Evolutionary conservation across 1,140 invertebrate species (phyloP).

Genomic region (Cotesia chilonis): DNA sequence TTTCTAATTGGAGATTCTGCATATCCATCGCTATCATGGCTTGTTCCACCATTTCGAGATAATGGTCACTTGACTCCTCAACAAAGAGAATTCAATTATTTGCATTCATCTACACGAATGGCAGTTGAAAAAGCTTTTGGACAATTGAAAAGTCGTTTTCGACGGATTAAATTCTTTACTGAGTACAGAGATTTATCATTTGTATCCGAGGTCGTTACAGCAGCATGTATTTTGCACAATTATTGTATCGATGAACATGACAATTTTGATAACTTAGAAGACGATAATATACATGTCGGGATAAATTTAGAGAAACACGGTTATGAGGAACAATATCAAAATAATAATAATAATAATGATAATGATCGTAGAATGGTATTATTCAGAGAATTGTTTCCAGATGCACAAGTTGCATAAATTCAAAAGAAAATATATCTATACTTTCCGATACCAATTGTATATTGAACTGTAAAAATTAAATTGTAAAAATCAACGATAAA

Average conservation of each 20-base stretch:
- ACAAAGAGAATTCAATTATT: constrained; percentile 31
- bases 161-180: constrained; percentile 27
- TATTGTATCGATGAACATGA: constrained; percentile 27
- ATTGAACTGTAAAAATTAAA: neutral
- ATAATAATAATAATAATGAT: constrained; percentile 8
- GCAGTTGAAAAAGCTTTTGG: constrained; percentile 27
- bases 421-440: neutral
- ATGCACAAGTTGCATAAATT: constrained; percentile 3
- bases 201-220: neutral
- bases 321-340: neutral
- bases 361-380: neutral
- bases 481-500: constrained; percentile 3
- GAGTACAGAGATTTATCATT: constrained; percentile 15
- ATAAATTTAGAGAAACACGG: neutral
- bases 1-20: constrained; percentile 35
- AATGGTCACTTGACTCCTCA: constrained; percentile 29
- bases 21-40: constrained; percentile 33
- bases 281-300: constrained; percentile 2
- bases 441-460: neutral
- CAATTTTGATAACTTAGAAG: neutral
- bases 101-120: constrained; percentile 31
- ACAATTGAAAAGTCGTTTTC: constrained; percentile 19
- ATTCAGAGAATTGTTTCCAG: constrained; percentile 13
- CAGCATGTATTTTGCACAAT: constrained; percentile 29
- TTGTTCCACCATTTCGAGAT: constrained; percentile 29